A percentile compares a stretch with the other conserved stretches of the same genome.
Conservation (phyloP, 2,888 invertebrate genomes). For the Conchocele bisecta region DNA sequence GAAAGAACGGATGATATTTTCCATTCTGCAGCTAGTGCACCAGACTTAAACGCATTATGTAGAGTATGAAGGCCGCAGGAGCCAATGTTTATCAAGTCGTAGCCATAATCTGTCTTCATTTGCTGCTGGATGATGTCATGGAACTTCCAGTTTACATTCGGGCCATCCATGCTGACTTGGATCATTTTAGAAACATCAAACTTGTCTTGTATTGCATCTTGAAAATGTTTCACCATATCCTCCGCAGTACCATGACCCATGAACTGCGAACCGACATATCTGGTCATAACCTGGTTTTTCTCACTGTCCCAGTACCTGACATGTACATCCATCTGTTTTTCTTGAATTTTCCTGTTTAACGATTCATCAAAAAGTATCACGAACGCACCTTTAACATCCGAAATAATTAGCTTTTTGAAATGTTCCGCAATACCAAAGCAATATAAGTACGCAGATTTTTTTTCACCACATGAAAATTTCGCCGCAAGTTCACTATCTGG, state of each 20-base stretch:
- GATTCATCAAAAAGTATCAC: conserved; percentile 50
- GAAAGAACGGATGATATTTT: conserved; percentile 60
- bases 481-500: conserved; percentile 39
- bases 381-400: background rate
- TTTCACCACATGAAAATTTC: conserved; percentile 40
- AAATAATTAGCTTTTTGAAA: conserved; percentile 8
- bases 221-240: conserved; percentile 24
- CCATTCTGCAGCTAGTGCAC: conserved; percentile 37
- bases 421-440: conserved; percentile 40
- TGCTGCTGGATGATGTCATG: background rate
- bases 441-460: conserved; percentile 39
- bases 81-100: conserved; percentile 49
- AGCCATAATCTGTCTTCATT: background rate
- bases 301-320: conserved; percentile 43
- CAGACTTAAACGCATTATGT: conserved; percentile 51
- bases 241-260: conserved; percentile 39
- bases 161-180: conserved; percentile 46
- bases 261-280: conserved; percentile 47
- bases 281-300: conserved; percentile 24
- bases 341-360: conserved; percentile 51
- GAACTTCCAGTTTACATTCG: conserved; percentile 43
- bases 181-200: conserved; percentile 20
- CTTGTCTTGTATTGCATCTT: background rate
- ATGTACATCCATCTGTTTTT: conserved; percentile 59
- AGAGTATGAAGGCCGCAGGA: conserved; percentile 57